Evolutionary conservation across 2,113 vertebrate species (phyloP).

Genomic region (Carettochelys insculpta): DNA sequence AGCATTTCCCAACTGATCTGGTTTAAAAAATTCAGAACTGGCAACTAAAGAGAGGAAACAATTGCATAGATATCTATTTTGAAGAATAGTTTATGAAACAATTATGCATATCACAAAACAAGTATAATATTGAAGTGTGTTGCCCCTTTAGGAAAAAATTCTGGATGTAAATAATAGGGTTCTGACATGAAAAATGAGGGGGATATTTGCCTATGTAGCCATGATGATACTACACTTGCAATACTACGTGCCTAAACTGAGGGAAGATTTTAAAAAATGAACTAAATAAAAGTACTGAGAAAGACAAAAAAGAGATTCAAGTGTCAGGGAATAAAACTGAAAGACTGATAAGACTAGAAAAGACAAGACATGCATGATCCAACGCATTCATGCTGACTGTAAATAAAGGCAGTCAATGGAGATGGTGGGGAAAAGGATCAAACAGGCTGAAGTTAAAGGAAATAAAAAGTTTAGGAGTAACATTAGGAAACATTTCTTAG

Average conservation of each 20-base stretch:
- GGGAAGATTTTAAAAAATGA: neutral
- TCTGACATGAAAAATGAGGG: neutral
- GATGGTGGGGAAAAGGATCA: neutral
- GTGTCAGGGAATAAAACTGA: neutral
- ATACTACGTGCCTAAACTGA: neutral
- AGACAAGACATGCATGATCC: neutral
- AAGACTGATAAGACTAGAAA: neutral
- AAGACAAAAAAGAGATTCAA: neutral
- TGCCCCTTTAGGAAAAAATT: neutral
- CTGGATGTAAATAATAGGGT: conserved; percentile 10
- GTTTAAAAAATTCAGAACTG: neutral
- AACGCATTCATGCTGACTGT: neutral
- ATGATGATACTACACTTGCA: neutral
- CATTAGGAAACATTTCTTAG: neutral
- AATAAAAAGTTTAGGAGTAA: neutral
- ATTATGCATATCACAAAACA: neutral
- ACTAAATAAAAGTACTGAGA: neutral
- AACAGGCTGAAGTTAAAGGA: neutral
- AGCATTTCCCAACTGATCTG: neutral
- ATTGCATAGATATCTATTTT: neutral
- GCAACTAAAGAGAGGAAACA: neutral
- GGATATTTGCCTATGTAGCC: neutral
- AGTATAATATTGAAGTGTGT: neutral
- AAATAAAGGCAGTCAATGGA: neutral
- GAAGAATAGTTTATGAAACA: neutral